Evolutionary conservation across 2,888 invertebrate genomes (phyloP), one percentile per base, ranked within the genome.

Genomic region (Syritta pipiens): DNA sequence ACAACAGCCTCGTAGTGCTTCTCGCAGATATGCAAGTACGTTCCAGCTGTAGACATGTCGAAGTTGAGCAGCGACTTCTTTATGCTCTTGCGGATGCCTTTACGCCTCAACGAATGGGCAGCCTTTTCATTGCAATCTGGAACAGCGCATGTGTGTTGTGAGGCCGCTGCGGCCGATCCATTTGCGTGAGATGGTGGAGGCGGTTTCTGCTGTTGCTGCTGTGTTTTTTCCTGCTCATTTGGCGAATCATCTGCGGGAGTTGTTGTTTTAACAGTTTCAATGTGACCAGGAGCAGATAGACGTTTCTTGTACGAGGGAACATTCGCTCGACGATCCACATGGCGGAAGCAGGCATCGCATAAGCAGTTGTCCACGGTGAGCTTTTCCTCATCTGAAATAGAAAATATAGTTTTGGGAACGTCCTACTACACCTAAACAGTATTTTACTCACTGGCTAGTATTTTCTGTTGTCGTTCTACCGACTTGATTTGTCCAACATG

Each of bases 401-500:
- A 46, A 67, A 17, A 19, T 12, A 57, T 14, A 35, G 17, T 4
- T 37, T 19, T 26, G 44, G 1, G n/a, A 17, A 17, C 14, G 1
- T 4, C 19, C 14, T 20, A 30, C 9, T 26, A 2, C 2, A 42
- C n/a, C 28, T 1, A 2, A 24, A 20, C 7, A n/a, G 28, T 53
- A 9, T 10, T 9, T 48, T 49, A 91, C 92, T 90, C 88, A 94
- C 94, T 92, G 82, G 91, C 92, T 76, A 96, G 89, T 74, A 96
- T 95, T 85, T 94, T 95, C 85, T 93, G 93, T 86, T 95, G 95
- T n/a, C 95, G 89, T 72, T 95, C 95, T 0, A 91, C 90, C 57
- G 94, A 94, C 83, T 96, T 96, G 87, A 96, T 93, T 89, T 95
- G 95, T 0, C 95, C 96, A 55, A 96, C 93, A 85, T 96, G 96